phyloP scores from a whole-genome alignment of 1,140 invertebrate species.

The Lepidurus couesii region DNA sequence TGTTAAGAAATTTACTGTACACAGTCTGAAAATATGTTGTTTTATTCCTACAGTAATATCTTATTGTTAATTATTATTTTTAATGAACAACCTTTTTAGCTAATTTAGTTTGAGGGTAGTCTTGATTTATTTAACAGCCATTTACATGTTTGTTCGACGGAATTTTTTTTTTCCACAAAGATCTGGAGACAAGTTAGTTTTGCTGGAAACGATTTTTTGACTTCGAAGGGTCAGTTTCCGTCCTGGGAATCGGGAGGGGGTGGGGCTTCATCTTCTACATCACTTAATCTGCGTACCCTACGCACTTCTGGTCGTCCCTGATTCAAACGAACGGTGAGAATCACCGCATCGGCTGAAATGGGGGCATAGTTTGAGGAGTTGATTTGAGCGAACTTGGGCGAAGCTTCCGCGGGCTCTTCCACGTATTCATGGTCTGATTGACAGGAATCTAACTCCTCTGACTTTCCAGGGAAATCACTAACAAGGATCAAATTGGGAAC shows the following conservation, averaged over 20 bases:
- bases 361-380: neutral
- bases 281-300: neutral
- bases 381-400: neutral
- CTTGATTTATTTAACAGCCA: too few species aligned
- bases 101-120: too few species aligned
- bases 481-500: neutral
- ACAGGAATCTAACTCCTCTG: neutral
- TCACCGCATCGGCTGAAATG: neutral
- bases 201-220: too few species aligned
- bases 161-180: too few species aligned
- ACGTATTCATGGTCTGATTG: neutral
- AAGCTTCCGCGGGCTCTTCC: neutral
- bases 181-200: too few species aligned
- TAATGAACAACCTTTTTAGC: neutral
- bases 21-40: neutral
- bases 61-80: neutral
- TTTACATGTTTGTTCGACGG: too few species aligned
- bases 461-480: conserved; percentile 25
- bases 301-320: neutral
- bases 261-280: neutral
- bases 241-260: neutral
- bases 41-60: neutral
- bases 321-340: neutral
- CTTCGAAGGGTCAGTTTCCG: neutral
- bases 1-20: neutral